Conservation (phyloP, 2,797 vertebrate genomes). For the Urocyon cinereoargenteus region DNA sequence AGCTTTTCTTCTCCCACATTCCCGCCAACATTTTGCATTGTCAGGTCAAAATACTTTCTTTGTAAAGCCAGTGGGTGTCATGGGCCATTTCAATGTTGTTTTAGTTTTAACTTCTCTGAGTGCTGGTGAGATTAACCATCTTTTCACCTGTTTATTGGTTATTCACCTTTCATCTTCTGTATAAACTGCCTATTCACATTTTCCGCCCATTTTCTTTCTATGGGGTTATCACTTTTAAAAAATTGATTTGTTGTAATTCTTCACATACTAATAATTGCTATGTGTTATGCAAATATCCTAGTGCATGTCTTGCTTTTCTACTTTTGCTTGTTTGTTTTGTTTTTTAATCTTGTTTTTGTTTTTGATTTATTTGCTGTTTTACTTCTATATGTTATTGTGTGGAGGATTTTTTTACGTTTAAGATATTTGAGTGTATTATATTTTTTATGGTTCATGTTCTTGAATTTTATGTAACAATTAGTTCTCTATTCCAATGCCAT, state of each 20-base stretch:
- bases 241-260: not conserved
- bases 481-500: not conserved
- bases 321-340: not conserved
- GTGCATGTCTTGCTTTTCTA: not conserved
- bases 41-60: not conserved
- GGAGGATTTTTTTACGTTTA: not conserved
- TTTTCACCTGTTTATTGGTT: not conserved
- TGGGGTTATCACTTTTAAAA: not conserved
- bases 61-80: not conserved
- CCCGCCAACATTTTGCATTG: not conserved
- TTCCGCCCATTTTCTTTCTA: not conserved
- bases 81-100: not conserved
- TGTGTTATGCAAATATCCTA: not conserved
- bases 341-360: not conserved
- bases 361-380: not conserved
- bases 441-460: not conserved
- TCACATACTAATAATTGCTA: not conserved
- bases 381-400: not conserved
- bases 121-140: not conserved
- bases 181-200: not conserved
- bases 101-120: not conserved
- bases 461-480: not conserved
- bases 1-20: not conserved
- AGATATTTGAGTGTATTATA: not conserved
- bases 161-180: not conserved